Percentiles rank a stretch among this genome's conserved stretches.
phyloP scores from a whole-genome alignment of 2,888 invertebrate genomes.

The Rhagonycha lutea region DNA sequence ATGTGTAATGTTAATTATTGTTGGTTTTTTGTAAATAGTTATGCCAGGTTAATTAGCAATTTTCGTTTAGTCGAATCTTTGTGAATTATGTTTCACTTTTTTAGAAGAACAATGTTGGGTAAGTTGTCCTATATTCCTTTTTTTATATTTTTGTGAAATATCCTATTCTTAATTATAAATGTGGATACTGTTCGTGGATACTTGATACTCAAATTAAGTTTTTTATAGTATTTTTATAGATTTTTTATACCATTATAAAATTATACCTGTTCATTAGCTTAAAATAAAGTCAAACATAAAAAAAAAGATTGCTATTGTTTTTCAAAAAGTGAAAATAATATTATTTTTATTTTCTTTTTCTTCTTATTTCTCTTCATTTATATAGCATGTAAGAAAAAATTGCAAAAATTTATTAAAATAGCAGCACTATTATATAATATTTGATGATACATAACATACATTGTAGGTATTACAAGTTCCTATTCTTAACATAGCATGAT shows the following conservation, averaged over 20 bases:
- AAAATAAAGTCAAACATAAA: too few relatives aligned
- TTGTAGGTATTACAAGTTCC: too few relatives aligned
- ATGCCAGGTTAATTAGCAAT: constrained; percentile 9
- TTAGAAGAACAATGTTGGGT: constrained; percentile 9
- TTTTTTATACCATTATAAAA: not conserved
- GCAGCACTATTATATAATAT: too few relatives aligned
- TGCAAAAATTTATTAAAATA: too few relatives aligned
- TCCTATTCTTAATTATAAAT: not conserved
- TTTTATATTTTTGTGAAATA: not conserved
- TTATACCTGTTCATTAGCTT: too few relatives aligned
- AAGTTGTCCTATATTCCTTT: not conserved
- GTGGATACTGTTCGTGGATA: not conserved
- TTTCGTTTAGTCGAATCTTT: not conserved
- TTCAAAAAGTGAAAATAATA: too few relatives aligned
- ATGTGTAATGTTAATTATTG: constrained; percentile 5
- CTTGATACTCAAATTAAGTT: not conserved
- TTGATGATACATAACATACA: too few relatives aligned
- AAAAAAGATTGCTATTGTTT: too few relatives aligned
- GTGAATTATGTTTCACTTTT: constrained; percentile 2
- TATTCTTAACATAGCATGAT: too few relatives aligned
- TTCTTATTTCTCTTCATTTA: too few relatives aligned
- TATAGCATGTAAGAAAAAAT: too few relatives aligned
- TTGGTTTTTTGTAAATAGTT: constrained; percentile 10
- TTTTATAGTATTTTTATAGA: not conserved
- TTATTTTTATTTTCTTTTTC: too few relatives aligned